These are phyloP conservation scores for Salarias fasciatus DNA, from an alignment of 2,797 vertebrate genomes.

Conservation along the genomic window DNA sequence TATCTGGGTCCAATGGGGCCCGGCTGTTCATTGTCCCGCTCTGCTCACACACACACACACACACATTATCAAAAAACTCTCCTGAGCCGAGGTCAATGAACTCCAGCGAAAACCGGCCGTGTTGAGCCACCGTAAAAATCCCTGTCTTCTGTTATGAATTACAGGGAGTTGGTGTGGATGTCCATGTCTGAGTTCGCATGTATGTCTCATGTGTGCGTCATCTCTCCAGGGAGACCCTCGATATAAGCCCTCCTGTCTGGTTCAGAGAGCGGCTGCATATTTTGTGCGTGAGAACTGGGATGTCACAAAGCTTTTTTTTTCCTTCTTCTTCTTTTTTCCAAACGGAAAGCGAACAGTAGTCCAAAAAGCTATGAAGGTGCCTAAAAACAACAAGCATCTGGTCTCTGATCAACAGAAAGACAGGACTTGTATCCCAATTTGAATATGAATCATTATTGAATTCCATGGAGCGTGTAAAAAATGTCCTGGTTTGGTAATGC, in stretches of 20 bases:
- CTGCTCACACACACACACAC: slow-evolving; percentile 17
- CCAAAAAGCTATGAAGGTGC: too few relatives aligned
- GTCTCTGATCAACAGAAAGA: too few relatives aligned
- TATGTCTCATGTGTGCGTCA: slow-evolving; percentile 3
- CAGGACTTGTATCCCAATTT: too few relatives aligned
- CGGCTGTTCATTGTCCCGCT: slow-evolving; percentile 48
- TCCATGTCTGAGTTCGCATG: slow-evolving; percentile 8
- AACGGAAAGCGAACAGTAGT: too few relatives aligned
- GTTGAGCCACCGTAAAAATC: slow-evolving; percentile 20
- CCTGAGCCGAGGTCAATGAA: slow-evolving; percentile 41
- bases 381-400: too few relatives aligned
- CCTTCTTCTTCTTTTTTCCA: too few relatives aligned
- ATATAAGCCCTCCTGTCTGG: slow-evolving; percentile 25
- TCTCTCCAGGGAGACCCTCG: slow-evolving; percentile 12
- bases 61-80: slow-evolving; percentile 35
- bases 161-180: background rate
- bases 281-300: slow-evolving; percentile 25
- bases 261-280: slow-evolving; percentile 35
- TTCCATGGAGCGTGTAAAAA: too few relatives aligned
- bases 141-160: slow-evolving; percentile 11
- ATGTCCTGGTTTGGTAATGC: background rate
- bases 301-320: too few relatives aligned
- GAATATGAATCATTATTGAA: too few relatives aligned
- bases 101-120: slow-evolving; percentile 29
- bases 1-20: slow-evolving; percentile 54